A percentile compares a stretch with the other conserved stretches of the same genome.
phyloP scores from a whole-genome alignment of 2,888 invertebrate species.

The Apeira syringaria region DNA sequence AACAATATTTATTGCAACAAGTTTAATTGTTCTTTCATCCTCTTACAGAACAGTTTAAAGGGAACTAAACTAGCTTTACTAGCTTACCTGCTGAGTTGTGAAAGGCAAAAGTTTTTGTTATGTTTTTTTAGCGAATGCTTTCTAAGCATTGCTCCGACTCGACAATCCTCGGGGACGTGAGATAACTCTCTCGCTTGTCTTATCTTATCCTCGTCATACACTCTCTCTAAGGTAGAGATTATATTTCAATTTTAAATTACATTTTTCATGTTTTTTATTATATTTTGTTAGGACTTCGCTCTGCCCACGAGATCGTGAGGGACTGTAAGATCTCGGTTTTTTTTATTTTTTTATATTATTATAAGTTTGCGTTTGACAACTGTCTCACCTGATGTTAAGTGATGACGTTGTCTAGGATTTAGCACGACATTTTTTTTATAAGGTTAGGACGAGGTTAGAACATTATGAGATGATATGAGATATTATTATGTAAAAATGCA shows the following conservation, averaged over 20 bases:
- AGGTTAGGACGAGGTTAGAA: too few species aligned
- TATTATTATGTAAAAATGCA: too few species aligned
- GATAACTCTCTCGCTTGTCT: constrained; percentile 69
- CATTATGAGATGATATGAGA: too few species aligned
- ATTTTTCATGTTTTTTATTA: constrained; percentile 25
- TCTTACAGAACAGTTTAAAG: constrained; percentile 55
- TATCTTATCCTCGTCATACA: too few species aligned
- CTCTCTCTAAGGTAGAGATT: constrained; percentile 55
- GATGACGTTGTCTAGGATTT: too few species aligned
- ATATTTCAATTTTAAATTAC: constrained; percentile 38
- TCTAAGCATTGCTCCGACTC: constrained; percentile 63
- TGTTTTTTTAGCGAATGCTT: constrained; percentile 55
- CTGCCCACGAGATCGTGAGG: too few species aligned
- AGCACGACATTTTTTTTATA: too few species aligned
- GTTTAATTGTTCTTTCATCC: constrained; percentile 58
- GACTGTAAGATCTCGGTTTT: too few species aligned
- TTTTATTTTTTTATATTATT: too few species aligned
- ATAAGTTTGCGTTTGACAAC: too few species aligned
- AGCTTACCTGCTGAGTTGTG: constrained; percentile 66
- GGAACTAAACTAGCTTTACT: constrained; percentile 50
- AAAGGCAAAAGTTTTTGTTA: constrained; percentile 56
- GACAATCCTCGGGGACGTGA: constrained; percentile 50
- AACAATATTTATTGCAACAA: constrained; percentile 61
- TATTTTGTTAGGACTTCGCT: background rate
- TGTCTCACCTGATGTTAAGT: too few species aligned